Base-by-base conservation (phyloP, 2,888 invertebrate species). In the Cosmia trapezina region DNA sequence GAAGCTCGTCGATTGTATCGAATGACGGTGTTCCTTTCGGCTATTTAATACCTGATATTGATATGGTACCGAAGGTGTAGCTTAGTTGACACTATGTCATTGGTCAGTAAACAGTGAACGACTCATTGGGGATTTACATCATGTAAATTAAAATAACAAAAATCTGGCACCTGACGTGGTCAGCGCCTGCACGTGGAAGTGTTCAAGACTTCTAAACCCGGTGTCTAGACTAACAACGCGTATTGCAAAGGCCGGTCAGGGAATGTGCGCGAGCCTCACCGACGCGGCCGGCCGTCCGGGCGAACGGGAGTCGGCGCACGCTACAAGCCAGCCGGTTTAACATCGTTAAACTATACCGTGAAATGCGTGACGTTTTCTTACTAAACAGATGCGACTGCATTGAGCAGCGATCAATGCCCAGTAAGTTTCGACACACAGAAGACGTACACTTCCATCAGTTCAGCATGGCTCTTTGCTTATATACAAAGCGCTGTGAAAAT, bases 371-470 rank as follows among this genome's bases (percentile, higher is more conserved):
- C 87, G 85, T 76, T 74, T 78, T 72, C 86, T 87, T 88, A 85
- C 87, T 90, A 80, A 89, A 72, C 89, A 90, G 89, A 89, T 90
- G 63, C 88, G 83, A 88, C 87, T 85, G 85, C 84, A 70, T 76
- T 78, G 63, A 85, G 87, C 88, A 90, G 83, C 89, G 91, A 92
- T 91, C 92, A 78, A 93, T 93, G 92, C 82, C 81, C 83, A 91
- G 91, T 91, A 92, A 92, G 91, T 91, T 86, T 83, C 86, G 88
- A 86, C 89, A 89, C 87, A 76, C 84, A 86, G 86, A 83, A 81
- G 86, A 83, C 84, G 83, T 86, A 86, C 87, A 83, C 88, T 83
- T 89, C 88, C 89, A 85, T 83, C 45, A 0, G 8, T 17, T 0
- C 0, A 8, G 9, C 1, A 11, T 22, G 12, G 45, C 54, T 68